Evolutionary conservation across 2,888 invertebrate genomes (phyloP).

Genomic region (Pardosa pseudoannulata): DNA sequence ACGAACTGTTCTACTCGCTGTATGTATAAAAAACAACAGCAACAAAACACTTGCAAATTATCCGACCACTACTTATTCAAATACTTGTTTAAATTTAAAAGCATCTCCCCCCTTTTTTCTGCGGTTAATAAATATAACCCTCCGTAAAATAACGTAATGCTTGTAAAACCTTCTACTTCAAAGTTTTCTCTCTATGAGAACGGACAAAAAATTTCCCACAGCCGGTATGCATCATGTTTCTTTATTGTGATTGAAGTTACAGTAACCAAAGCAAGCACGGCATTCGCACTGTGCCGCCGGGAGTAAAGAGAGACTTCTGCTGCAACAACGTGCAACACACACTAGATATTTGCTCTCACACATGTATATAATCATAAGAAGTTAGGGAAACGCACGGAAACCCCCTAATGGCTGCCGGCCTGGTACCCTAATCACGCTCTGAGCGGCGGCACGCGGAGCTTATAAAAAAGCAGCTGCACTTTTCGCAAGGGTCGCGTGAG

Average conservation of each 20-base stretch:
- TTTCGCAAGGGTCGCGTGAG: conserved; percentile 64
- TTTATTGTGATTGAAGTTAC: conserved; percentile 37
- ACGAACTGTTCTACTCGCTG: too few relatives aligned
- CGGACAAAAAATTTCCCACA: conserved; percentile 8
- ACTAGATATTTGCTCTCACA: conserved; percentile 69
- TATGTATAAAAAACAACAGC: neutral
- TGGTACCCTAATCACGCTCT: conserved; percentile 28
- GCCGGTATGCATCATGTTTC: conserved; percentile 6
- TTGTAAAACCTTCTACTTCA: neutral
- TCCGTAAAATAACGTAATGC: neutral
- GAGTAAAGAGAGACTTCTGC: neutral
- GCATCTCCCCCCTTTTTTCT: neutral
- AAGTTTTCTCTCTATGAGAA: neutral
- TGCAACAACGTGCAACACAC: conserved; percentile 34
- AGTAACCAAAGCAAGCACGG: conserved; percentile 22
- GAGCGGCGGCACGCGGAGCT: conserved; percentile 14
- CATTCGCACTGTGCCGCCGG: neutral
- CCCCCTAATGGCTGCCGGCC: conserved; percentile 1
- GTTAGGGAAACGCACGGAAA: conserved; percentile 62
- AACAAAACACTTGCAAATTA: neutral
- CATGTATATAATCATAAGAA: conserved; percentile 72
- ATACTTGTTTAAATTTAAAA: conserved; percentile 13
- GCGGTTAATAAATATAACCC: conserved; percentile 6
- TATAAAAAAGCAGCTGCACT: conserved; percentile 63
- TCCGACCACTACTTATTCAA: neutral